phyloP scores from a whole-genome alignment of 2,113 vertebrate species.

The Chinchilla lanigera region DNA sequence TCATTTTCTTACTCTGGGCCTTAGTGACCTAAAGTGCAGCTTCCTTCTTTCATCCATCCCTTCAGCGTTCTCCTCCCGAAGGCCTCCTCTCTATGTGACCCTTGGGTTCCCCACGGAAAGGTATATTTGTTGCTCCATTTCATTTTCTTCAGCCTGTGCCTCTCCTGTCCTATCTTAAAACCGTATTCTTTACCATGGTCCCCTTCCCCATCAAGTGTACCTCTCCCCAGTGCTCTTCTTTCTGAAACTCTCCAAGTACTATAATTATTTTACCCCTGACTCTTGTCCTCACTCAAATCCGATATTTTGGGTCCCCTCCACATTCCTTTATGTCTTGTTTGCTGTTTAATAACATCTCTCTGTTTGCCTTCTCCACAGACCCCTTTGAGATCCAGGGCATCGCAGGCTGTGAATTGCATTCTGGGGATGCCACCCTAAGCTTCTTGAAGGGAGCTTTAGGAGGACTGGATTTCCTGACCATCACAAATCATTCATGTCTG shows the following conservation, averaged over 20 bases:
- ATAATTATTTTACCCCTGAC: not conserved
- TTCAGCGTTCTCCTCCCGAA: not conserved
- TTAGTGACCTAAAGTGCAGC: not conserved
- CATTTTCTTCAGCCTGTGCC: fast-evolving
- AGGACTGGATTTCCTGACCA: not conserved
- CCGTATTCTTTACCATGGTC: fast-evolving
- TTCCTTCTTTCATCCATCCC: not conserved
- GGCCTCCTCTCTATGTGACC: not conserved
- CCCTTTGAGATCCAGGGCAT: constrained; percentile 49
- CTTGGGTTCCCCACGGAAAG: not conserved
- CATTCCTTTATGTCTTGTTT: not conserved
- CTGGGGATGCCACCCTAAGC: not conserved
- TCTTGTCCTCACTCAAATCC: not conserved
- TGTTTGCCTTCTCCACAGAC: constrained; percentile 1
- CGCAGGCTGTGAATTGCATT: not conserved
- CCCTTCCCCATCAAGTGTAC: not conserved
- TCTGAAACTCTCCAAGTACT: not conserved
- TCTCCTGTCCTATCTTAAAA: not conserved
- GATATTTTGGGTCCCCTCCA: not conserved
- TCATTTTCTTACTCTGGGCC: not conserved
- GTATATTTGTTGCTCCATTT: too few relatives aligned
- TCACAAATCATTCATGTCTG: not conserved
- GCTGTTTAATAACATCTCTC: not conserved
- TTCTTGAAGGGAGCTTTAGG: constrained; percentile 39
- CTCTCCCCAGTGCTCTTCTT: not conserved